Conservation (phyloP, 2,797 vertebrate genomes). For the Borostomias antarcticus region DNA sequence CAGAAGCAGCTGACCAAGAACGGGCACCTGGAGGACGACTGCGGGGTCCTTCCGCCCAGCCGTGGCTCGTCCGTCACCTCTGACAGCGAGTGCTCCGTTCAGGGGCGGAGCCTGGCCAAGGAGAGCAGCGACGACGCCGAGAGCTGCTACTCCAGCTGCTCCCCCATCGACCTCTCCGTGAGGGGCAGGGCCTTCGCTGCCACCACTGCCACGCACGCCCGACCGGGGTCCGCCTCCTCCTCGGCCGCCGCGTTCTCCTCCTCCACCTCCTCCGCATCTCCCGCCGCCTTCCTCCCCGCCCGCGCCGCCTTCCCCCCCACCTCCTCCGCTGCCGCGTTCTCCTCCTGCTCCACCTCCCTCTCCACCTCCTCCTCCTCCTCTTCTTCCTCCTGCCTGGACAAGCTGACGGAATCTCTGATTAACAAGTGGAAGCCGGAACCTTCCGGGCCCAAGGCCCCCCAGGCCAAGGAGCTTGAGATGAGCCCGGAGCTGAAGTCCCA, state of each 20-base stretch:
- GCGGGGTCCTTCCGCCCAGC: constrained; percentile 81
- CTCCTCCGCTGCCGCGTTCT: constrained; percentile 48
- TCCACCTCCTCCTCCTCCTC: constrained; percentile 62
- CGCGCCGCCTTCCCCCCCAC: constrained; percentile 38
- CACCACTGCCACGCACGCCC: too few species aligned
- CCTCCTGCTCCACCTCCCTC: constrained; percentile 43
- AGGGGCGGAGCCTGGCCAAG: constrained; percentile 90
- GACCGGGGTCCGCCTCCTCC: constrained; percentile 67
- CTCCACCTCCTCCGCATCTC: constrained; percentile 68
- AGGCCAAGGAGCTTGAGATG: constrained; percentile 82
- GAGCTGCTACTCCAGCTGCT: constrained; percentile 92
- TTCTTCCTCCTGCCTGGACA: constrained; percentile 82
- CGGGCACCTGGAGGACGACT: constrained; percentile 83
- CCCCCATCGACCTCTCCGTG: constrained; percentile 96
- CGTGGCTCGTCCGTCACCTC: constrained; percentile 85
- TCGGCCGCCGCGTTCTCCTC: constrained; percentile 59
- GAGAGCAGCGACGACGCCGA: constrained; percentile 95
- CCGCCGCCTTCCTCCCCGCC: constrained; percentile 58
- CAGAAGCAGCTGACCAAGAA: constrained; percentile 86
- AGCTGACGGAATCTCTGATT: constrained; percentile 90
- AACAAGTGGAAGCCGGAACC: constrained; percentile 94
- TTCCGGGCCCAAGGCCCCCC: constrained; percentile 75
- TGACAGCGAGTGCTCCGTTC: constrained; percentile 90
- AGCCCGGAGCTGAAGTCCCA: constrained; percentile 87
- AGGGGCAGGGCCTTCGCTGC: constrained; percentile 81